Evolutionary conservation across 2,797 vertebrate genomes (phyloP), one percentile per base, ranked within the genome.

Genomic region (Heterohyrax brucei): DNA sequence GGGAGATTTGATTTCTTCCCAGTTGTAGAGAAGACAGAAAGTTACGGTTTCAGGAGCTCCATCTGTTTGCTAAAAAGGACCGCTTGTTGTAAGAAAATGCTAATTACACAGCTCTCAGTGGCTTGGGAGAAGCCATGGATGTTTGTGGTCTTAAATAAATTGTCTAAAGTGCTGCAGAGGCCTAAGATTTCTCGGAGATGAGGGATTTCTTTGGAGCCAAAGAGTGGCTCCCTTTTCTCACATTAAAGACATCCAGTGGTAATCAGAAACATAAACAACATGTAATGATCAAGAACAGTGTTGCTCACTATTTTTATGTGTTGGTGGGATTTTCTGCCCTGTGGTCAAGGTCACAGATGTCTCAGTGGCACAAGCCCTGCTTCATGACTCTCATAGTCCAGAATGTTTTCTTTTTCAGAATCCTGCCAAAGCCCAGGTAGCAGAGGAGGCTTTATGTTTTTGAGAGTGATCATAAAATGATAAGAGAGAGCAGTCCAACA

Each of bases 111-210:
- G 73, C 44, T 56, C 13, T 14, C 4, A 33, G 10, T 10, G 77
- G 72, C 72, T 68, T 12, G 7, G 39, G 53, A 73, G 80, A 75
- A 77, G 56, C 79, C 26, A 0, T 9, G 0, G 5, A 12, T 0
- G 8, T 59, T 7, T 16, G 5, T 50, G 10, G 28, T 59, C 70
- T 0, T 77, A 14, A 24, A 1, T 22, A 48, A 80, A 33, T 30
- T 59, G 7, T 62, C 50, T 13, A 0, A 0, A 33, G 48, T 8
- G 30, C 2, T 0, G 0, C 21, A 61, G 62, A 66, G 22, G 21
- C 8, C 16, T 9, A 13, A 19, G 4, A 1, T 5, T 10, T 66
- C 68, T 48, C 24, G 44, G 6, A 48, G 70, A 90, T 44, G 7
- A 24, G 78, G 18, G 80, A 18, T 50, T 87, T 64, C 81, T 75